Conservation (phyloP, 2,797 vertebrate species). For the Dallia pectoralis region DNA sequence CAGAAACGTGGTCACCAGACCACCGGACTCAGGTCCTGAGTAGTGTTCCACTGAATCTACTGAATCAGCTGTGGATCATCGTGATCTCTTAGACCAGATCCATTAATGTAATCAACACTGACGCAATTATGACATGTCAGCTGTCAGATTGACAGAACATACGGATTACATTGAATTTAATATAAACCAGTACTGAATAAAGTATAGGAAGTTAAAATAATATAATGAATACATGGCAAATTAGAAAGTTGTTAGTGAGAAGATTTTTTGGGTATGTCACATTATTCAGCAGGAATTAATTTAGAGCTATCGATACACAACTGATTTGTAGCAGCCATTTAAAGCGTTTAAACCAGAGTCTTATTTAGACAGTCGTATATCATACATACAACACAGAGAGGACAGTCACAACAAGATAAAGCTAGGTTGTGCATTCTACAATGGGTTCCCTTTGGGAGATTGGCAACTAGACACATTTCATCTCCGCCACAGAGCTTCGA, state of each 20-base stretch:
- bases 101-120: conserved; percentile 3
- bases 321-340: no score
- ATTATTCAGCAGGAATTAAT: conserved; percentile 7
- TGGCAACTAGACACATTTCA: conserved; percentile 2
- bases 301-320: neutral
- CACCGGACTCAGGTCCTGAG: neutral
- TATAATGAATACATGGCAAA: neutral
- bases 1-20: conserved; percentile 18
- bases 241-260: neutral
- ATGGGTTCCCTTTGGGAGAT: conserved; percentile 28
- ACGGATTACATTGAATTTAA: neutral
- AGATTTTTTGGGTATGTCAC: neutral
- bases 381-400: neutral
- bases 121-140: conserved; percentile 6
- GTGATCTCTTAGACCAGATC: neutral
- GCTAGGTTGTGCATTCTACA: conserved; percentile 30
- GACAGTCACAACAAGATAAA: conserved; percentile 29
- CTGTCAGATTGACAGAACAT: neutral
- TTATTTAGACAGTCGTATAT: neutral
- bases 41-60: conserved; percentile 6
- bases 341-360: neutral
- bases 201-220: neutral
- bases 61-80: neutral
- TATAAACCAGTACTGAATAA: neutral
- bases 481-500: conserved; percentile 39